A percentile compares a stretch with the other conserved stretches of the same genome.
phyloP scores from a whole-genome alignment of 1,140 invertebrate species.

The Diachasma alloeum region DNA sequence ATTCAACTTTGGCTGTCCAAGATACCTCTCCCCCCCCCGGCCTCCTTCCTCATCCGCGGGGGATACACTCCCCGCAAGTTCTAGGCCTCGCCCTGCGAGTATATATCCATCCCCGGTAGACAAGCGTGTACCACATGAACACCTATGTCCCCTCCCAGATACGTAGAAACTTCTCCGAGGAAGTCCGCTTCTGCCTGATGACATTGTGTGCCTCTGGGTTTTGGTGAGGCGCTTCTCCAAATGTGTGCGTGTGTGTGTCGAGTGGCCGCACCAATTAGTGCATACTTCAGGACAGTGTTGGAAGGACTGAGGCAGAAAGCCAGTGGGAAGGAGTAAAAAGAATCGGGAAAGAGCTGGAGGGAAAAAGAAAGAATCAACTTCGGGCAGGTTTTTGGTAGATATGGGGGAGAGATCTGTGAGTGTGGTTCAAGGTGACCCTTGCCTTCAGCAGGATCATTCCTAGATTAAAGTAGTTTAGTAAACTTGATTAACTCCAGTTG shows the following conservation, averaged over 20 bases:
- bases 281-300: conserved; percentile 54
- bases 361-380: background rate
- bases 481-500: too few relatives aligned
- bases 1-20: conserved; percentile 57
- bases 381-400: background rate
- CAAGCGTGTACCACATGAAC: too few relatives aligned
- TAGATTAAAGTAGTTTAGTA: too few relatives aligned
- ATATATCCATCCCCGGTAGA: too few relatives aligned
- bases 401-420: too few relatives aligned
- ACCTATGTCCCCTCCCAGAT: too few relatives aligned
- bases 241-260: conserved; percentile 8
- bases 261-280: conserved; percentile 57
- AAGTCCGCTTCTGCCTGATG: background rate
- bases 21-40: conserved; percentile 10
- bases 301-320: conserved; percentile 16
- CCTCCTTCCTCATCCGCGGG: background rate
- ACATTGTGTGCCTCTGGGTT: background rate
- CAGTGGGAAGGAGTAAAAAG: background rate
- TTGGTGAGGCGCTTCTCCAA: background rate
- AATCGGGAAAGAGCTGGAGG: background rate
- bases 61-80: background rate
- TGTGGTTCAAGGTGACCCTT: too few relatives aligned
- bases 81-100: too few relatives aligned
- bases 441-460: too few relatives aligned
- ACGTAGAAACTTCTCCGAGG: background rate